Evolutionary conservation across 2,113 vertebrate species (phyloP).

Genomic region (cattle (Bos taurus)): ARS-UCD2.0 NC_037333.1:101861001-101861500

Average conservation of each 20-base stretch:
- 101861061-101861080: not conserved
- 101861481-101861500: not conserved
- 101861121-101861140: not conserved
- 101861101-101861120: not conserved
- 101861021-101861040: not conserved
- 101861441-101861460: not conserved
- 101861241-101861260: not conserved
- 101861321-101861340: not conserved
- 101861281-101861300: not conserved
- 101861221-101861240: not conserved
- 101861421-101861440: not conserved
- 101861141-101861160: not conserved
- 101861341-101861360: not conserved
- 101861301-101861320: not conserved
- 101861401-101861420: not conserved
- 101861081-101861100: not conserved
- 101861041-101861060: not conserved
- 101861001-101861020: not conserved
- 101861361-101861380: not conserved
- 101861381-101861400: not conserved
- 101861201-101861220: not conserved
- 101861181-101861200: not conserved
- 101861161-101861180: not conserved
- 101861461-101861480: constrained; percentile 29
- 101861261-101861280: not conserved